These are phyloP conservation scores for Agrochola litura DNA, from an alignment of 2,888 invertebrate species.

Conservation along the genomic window DNA sequence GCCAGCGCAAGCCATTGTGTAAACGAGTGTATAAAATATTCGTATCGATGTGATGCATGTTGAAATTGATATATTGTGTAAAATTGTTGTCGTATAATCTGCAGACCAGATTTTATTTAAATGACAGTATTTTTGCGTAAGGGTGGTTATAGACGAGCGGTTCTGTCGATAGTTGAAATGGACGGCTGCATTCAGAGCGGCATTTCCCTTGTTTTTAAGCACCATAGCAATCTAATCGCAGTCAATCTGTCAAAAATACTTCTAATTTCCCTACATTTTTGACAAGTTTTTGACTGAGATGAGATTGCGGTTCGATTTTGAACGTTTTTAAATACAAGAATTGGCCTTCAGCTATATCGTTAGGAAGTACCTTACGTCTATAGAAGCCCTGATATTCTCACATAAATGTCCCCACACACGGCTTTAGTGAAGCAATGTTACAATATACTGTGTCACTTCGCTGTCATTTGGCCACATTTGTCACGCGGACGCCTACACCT, in stretches of 20 bases:
- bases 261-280: background rate
- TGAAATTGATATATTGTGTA: conserved; percentile 30
- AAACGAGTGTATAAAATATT: conserved; percentile 24
- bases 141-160: conserved; percentile 14
- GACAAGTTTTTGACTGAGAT: background rate
- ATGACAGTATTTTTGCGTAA: conserved; percentile 14
- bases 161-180: background rate
- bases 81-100: conserved; percentile 50
- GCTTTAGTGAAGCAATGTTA: conserved; percentile 44
- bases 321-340: background rate
- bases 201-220: background rate
- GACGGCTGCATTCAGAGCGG: background rate
- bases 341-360: background rate
- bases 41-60: conserved; percentile 53
- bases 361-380: background rate
- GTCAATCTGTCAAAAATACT: background rate
- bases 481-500: conserved; percentile 78
- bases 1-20: conserved; percentile 13
- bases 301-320: background rate
- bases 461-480: conserved; percentile 16
- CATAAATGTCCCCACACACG: conserved; percentile 5
- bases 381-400: conserved; percentile 25
- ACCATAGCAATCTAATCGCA: background rate
- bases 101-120: conserved; percentile 54
- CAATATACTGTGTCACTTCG: conserved; percentile 27